phyloP scores from a whole-genome alignment of 2,888 invertebrate species.

The Habroteleia sp. region DNA sequence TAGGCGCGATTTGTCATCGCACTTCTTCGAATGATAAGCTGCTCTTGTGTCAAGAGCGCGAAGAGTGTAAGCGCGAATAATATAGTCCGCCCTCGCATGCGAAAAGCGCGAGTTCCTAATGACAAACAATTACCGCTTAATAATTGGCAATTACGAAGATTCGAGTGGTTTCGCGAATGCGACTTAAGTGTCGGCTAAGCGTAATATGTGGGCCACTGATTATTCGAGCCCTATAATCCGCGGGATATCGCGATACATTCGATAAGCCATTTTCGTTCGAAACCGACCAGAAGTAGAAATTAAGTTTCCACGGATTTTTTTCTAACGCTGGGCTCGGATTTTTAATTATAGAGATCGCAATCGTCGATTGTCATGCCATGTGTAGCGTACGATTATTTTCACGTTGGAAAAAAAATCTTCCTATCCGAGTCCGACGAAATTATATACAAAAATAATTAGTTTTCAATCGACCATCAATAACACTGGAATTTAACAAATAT shows the following conservation, averaged over 20 bases:
- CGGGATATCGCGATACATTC: slow-evolving; percentile 21
- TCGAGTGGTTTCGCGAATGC: slow-evolving; percentile 56
- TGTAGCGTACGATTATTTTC: not conserved
- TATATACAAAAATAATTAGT: no score
- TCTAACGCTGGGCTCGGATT: not conserved
- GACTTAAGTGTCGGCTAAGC: slow-evolving; percentile 70
- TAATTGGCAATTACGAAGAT: slow-evolving; percentile 71
- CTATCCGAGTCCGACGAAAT: no score
- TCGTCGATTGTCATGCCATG: slow-evolving; percentile 18
- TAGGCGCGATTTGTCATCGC: slow-evolving; percentile 49
- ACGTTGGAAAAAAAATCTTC: no score
- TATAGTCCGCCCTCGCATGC: slow-evolving; percentile 76
- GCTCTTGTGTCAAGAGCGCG: slow-evolving; percentile 39
- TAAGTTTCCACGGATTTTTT: slow-evolving; percentile 29
- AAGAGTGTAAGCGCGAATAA: slow-evolving; percentile 75
- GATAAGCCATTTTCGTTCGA: slow-evolving; percentile 40
- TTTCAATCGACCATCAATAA: no score
- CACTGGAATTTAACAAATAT: no score
- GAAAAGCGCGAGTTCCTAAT: slow-evolving; percentile 68
- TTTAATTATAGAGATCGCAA: slow-evolving; percentile 25
- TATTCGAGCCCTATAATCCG: slow-evolving; percentile 65
- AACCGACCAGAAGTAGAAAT: slow-evolving; percentile 34
- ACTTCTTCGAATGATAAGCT: slow-evolving; percentile 56
- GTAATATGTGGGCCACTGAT: slow-evolving; percentile 73
- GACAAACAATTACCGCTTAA: slow-evolving; percentile 75